Conservation (phyloP, 2,888 invertebrate genomes). For the Drosophila atripex region DNA sequence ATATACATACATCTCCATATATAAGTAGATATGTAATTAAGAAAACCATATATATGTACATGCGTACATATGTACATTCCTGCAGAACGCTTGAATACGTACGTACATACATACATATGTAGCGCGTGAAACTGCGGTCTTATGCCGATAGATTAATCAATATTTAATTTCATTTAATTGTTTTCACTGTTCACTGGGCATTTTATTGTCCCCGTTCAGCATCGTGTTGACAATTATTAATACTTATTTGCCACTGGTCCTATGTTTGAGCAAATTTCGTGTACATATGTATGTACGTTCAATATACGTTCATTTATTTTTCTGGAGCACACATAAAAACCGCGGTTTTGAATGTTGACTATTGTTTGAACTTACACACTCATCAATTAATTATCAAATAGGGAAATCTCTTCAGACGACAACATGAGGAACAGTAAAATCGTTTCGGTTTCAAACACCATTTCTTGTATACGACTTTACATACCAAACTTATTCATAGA, state of each 20-base stretch:
- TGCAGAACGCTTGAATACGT: conserved; percentile 26
- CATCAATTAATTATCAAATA: conserved; percentile 32
- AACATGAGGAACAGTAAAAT: conserved; percentile 40
- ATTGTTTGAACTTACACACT: conserved; percentile 24
- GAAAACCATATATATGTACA: conserved; percentile 19
- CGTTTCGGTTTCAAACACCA: conserved; percentile 36
- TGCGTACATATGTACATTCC: conserved; percentile 10
- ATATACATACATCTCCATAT: conserved; percentile 1
- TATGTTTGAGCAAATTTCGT: conserved; percentile 15
- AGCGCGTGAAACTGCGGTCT: conserved; percentile 26
- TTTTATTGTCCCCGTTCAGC: neutral
- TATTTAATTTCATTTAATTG: conserved; percentile 20
- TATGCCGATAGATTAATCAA: conserved; percentile 39
- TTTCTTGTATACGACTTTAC: conserved; percentile 42
- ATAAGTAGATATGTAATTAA: conserved; percentile 12
- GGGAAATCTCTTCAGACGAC: conserved; percentile 31
- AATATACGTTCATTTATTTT: conserved; percentile 15
- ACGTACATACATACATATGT: conserved; percentile 17
- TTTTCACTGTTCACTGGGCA: neutral
- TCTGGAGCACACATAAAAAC: neutral
- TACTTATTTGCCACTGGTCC: conserved; percentile 7
- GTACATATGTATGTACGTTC: conserved; percentile 31
- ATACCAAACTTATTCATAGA: conserved; percentile 38
- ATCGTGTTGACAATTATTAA: neutral
- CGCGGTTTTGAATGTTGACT: neutral